These are phyloP conservation scores for Cheilosia soror DNA, from an alignment of 2,888 invertebrate species.

Conservation along the genomic window DNA sequence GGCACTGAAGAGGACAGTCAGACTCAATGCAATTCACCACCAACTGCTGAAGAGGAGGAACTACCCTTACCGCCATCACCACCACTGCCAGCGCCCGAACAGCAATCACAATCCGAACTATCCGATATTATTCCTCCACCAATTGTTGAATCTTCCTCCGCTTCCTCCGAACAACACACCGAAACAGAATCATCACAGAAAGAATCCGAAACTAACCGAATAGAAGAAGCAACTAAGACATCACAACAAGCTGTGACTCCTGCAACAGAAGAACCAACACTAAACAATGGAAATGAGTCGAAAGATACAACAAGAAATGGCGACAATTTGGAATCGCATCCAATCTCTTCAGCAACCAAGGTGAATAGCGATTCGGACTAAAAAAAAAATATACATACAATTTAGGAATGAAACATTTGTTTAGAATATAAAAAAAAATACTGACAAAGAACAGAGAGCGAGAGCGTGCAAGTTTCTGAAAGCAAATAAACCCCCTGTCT, in stretches of 20 bases:
- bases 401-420: constrained; percentile 74
- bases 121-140: constrained; percentile 63
- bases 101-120: constrained; percentile 49
- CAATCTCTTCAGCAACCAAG: constrained; percentile 74
- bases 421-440: constrained; percentile 53
- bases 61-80: constrained; percentile 60
- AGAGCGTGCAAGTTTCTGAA: constrained; percentile 53
- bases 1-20: constrained; percentile 59
- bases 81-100: constrained; percentile 62
- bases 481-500: constrained; percentile 47
- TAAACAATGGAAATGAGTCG: constrained; percentile 61
- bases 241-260: constrained; percentile 30
- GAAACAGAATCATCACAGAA: constrained; percentile 59
- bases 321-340: constrained; percentile 68
- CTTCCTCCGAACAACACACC: constrained; percentile 56
- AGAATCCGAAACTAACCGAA: constrained; percentile 60
- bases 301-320: constrained; percentile 55
- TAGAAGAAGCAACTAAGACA: constrained; percentile 15
- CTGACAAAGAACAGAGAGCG: constrained; percentile 73
- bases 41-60: constrained; percentile 73
- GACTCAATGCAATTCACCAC: constrained; percentile 75
- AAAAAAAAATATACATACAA: constrained; percentile 51
- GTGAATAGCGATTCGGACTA: constrained; percentile 71
- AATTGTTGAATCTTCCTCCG: constrained; percentile 58
- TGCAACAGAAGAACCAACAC: constrained; percentile 41